Evolutionary conservation across 2,888 invertebrate genomes (phyloP).

Genomic region (Eudemis profundana): DNA sequence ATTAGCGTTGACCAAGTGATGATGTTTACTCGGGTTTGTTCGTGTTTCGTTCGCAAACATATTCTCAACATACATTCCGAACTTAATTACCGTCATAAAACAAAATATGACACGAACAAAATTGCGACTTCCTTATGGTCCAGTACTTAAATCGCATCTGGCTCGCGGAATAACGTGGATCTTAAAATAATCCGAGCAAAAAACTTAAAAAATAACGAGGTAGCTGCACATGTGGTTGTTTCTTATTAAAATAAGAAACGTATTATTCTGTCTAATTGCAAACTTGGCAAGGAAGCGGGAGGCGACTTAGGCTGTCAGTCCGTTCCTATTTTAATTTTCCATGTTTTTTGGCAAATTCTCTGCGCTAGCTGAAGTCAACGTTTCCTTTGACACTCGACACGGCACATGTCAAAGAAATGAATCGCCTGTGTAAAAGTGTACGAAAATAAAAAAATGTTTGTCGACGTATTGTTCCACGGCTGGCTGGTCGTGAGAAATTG

Average conservation of each 20-base stretch:
- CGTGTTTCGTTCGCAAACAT: slow-evolving; percentile 32
- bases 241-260: slow-evolving; percentile 59
- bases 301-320: slow-evolving; percentile 75
- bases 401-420: slow-evolving; percentile 63
- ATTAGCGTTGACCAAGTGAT: slow-evolving; percentile 59
- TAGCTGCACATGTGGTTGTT: slow-evolving; percentile 62
- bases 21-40: slow-evolving; percentile 45
- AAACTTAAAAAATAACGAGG: slow-evolving; percentile 51
- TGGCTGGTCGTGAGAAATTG: slow-evolving; percentile 65
- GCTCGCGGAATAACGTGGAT: slow-evolving; percentile 48
- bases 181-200: slow-evolving; percentile 41
- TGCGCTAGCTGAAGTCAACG: slow-evolving; percentile 77
- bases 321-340: slow-evolving; percentile 73
- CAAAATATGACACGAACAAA: slow-evolving; percentile 43
- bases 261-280: slow-evolving; percentile 78
- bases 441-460: slow-evolving; percentile 65
- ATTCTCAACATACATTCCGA: slow-evolving; percentile 25
- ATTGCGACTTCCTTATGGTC: slow-evolving; percentile 42
- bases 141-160: slow-evolving; percentile 59
- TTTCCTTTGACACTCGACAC: slow-evolving; percentile 77
- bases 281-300: slow-evolving; percentile 81
- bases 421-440: slow-evolving; percentile 59
- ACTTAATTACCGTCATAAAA: slow-evolving; percentile 41
- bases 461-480: slow-evolving; percentile 67
- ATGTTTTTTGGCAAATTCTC: slow-evolving; percentile 77